A percentile compares a stretch with the other conserved stretches of the same genome.
Conservation (phyloP, 2,113 vertebrate species). For the Buteo buteo region DNA sequence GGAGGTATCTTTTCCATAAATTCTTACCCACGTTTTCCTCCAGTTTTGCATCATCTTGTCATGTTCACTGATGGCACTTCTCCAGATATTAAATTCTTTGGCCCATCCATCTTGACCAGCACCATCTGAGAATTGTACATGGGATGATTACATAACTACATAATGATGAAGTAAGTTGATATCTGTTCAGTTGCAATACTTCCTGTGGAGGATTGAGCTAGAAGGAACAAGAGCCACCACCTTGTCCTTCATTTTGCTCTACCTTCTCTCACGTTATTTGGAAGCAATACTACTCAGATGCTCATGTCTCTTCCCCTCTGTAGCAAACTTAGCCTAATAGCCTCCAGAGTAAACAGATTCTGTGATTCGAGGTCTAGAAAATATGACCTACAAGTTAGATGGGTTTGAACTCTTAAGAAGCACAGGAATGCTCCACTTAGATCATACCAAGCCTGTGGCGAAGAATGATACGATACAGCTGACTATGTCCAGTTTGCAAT, state of each 20-base stretch:
- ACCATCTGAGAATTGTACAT: conserved; percentile 72
- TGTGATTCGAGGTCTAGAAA: background rate
- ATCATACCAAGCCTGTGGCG: background rate
- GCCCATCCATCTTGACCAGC: conserved; percentile 67
- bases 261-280: background rate
- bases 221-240: background rate
- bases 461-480: background rate
- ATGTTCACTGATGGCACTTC: conserved; percentile 78
- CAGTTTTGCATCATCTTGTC: conserved; percentile 84
- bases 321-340: background rate
- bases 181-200: background rate
- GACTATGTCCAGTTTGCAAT: background rate
- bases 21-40: conserved; percentile 85
- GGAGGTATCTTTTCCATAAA: background rate
- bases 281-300: background rate
- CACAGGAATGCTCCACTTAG: background rate
- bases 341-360: background rate
- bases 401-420: background rate
- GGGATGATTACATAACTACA: background rate
- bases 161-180: background rate
- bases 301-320: background rate
- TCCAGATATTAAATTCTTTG: conserved; percentile 83
- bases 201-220: background rate
- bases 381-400: background rate
- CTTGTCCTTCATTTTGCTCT: background rate